Evolutionary conservation across 2,888 invertebrate species (phyloP).

Genomic region (Mamestra brassicae): DNA sequence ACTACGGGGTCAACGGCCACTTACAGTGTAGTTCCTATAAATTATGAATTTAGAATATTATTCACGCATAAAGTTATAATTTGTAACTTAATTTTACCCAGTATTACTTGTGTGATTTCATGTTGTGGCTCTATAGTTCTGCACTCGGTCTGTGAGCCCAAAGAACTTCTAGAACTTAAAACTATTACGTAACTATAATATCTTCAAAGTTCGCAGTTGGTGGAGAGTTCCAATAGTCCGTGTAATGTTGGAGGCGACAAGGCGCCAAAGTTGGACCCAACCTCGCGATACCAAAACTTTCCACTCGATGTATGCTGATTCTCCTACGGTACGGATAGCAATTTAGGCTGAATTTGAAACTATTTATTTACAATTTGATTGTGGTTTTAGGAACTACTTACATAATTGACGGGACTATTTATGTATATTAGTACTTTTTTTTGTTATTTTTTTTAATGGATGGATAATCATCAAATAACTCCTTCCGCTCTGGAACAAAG

Average conservation of each 20-base stretch:
- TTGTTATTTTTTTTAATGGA: no score
- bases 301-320: conserved; percentile 71
- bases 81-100: not conserved
- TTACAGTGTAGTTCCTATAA: no score
- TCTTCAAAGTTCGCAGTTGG: conserved; percentile 36
- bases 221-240: conserved; percentile 69
- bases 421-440: no score
- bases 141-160: not conserved
- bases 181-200: conserved; percentile 46
- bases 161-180: conserved; percentile 25
- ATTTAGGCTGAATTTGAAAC: not conserved
- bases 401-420: no score
- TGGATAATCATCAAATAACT: no score
- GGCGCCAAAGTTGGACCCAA: conserved; percentile 72
- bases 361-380: no score
- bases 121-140: not conserved
- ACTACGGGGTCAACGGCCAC: no score
- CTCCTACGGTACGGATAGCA: conserved; percentile 52
- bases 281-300: conserved; percentile 69
- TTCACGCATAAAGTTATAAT: no score
- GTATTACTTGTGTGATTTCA: not conserved
- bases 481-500: no score
- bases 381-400: no score
- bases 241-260: conserved; percentile 74
- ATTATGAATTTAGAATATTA: no score